These are phyloP conservation scores for Trididemnum clinides DNA, from an alignment of 23 tunicate genomes.

Conservation along the genomic window DNA sequence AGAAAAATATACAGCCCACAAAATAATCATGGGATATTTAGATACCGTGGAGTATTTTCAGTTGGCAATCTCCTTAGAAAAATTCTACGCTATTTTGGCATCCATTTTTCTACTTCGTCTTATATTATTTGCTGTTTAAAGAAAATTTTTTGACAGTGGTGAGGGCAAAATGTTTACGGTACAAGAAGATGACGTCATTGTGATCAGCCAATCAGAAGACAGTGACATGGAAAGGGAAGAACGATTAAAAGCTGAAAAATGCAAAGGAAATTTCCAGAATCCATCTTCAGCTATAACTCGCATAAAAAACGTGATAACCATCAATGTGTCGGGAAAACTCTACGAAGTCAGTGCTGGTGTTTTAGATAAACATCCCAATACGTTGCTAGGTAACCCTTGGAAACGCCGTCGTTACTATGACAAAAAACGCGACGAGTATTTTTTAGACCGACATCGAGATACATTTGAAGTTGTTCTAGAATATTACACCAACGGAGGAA, in stretches of 20 bases:
- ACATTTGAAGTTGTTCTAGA: conserved; percentile 79
- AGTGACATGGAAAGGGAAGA: background rate
- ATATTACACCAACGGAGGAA: conserved; percentile 58
- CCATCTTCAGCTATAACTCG: background rate
- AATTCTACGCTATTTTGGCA: too few relatives aligned
- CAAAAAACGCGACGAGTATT: conserved; percentile 51
- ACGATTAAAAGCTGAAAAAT: background rate
- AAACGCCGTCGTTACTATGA: conserved; percentile 66
- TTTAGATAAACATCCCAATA: conserved; percentile 63
- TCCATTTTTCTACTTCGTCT: too few relatives aligned
- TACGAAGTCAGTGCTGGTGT: conserved; percentile 49
- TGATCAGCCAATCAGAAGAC: background rate
- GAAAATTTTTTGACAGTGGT: too few relatives aligned
- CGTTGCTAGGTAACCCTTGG: conserved; percentile 73
- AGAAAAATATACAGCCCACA: too few relatives aligned
- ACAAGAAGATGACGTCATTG: background rate
- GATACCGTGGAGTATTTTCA: too few relatives aligned
- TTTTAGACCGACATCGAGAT: conserved; percentile 87
- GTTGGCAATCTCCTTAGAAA: too few relatives aligned
- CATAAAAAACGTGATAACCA: background rate
- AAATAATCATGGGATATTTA: too few relatives aligned
- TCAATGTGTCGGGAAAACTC: conserved; percentile 82
- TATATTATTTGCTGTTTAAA: too few relatives aligned
- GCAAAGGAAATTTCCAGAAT: background rate
- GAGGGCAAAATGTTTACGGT: background rate